A percentile compares a stretch with the other conserved stretches of the same genome.
Evolutionary conservation across 2,888 invertebrate genomes (phyloP).

Genomic region (Carpatolechia fugitivella): DNA sequence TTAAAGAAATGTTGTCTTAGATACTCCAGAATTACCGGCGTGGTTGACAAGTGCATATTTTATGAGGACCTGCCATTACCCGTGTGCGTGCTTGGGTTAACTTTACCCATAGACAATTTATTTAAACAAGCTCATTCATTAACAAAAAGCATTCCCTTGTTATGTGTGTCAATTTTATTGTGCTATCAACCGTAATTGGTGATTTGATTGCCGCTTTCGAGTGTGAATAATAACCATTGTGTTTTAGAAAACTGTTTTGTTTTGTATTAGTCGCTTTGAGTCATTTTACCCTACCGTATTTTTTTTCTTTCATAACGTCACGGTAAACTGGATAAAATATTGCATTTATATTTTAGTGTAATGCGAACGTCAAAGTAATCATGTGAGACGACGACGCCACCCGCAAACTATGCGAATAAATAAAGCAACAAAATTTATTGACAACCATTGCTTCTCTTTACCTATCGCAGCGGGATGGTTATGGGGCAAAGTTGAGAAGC

Average conservation of each 20-base stretch:
- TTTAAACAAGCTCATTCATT: conserved; percentile 50
- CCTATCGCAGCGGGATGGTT: conserved; percentile 63
- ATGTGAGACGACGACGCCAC: conserved; percentile 33
- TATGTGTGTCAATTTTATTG: conserved; percentile 27
- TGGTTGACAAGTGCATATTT: conserved; percentile 31
- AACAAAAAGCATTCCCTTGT: conserved; percentile 52
- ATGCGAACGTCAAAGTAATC: conserved; percentile 32
- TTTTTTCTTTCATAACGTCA: background rate
- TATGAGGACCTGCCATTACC: conserved; percentile 30
- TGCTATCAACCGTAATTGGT: conserved; percentile 34
- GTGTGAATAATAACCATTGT: conserved; percentile 19
- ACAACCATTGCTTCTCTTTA: conserved; percentile 55
- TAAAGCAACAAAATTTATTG: conserved; percentile 51
- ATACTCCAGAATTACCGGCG: conserved; percentile 14
- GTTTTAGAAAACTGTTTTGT: background rate
- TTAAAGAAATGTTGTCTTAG: background rate
- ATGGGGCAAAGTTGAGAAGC: conserved; percentile 59
- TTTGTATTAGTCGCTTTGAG: background rate
- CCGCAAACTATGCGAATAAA: conserved; percentile 42
- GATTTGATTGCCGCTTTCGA: conserved; percentile 33
- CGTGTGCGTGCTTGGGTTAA: conserved; percentile 34
- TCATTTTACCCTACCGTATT: background rate
- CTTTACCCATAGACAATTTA: conserved; percentile 35
- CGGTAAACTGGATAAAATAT: conserved; percentile 13
- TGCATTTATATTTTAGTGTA: conserved; percentile 17